Evolutionary conservation across 2,113 vertebrate genomes (phyloP), one percentile per base, ranked within the genome.

Genomic region (Anser cygnoides): DNA sequence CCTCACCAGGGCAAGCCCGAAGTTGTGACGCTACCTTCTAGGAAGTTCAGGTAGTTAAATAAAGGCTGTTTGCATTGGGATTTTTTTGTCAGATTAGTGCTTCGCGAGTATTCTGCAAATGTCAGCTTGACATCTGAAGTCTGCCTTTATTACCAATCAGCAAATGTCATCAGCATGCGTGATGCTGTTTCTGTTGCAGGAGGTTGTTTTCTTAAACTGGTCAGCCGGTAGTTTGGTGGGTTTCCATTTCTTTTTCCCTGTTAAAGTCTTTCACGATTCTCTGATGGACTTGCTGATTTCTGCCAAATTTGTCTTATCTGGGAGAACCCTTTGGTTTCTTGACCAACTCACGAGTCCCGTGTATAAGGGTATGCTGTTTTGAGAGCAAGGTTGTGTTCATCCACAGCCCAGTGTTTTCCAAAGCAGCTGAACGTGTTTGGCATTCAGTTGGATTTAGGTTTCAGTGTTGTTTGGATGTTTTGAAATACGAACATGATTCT

Each of bases 191-290:
- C 41, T 59, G 62, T 57, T 72, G 82, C 77, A 76, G 62, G 66
- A 93, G 55, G 77, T 76, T 44, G 15, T 84, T 87, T 70, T 35
- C 72, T 84, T 74, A 61, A 86, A 59, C 1, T 2, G 76, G 44
- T 73, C 86, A 84, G 84, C 73, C 75, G 61, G 62, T 68, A 37
- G 58, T 66, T 79, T 9, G 70, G 66, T 80, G 62, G 18, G 2
- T 84, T 89, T 89, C 74, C 13, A 31, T 82, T 91, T 49, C 46
- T 22, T 92, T 94, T 78, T 43, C 66, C 74, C 66, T 44, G 19
- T 86, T 87, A 71, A 75, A 29, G 76, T 74, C 57, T 84, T 94
- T 78, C 68, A 63, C 71, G 50, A 28, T 58, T 95, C 80, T 94
- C 61, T 57, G 61, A 44, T 84, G 80, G 80, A 68, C 66, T 73